phyloP scores from a whole-genome alignment of 2,888 invertebrate genomes.

The Drepana falcataria region DNA sequence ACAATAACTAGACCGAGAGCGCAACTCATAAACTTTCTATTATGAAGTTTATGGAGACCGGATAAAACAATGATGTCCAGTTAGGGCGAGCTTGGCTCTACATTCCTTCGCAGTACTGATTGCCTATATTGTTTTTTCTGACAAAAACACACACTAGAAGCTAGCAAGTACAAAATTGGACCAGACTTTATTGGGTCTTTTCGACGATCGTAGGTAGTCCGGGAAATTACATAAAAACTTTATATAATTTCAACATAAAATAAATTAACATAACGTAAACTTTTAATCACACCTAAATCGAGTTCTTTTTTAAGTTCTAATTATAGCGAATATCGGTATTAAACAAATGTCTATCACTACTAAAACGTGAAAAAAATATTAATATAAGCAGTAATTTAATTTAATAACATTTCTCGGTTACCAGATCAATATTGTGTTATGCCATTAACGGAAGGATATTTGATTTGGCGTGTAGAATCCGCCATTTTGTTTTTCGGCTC shows the following conservation, averaged over 20 bases:
- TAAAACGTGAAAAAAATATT: no score
- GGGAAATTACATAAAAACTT: no score
- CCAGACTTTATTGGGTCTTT: no score
- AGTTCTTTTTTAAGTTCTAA: no score
- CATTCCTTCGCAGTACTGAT: background rate
- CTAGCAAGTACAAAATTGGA: no score
- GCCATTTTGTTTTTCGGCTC: constrained; percentile 19
- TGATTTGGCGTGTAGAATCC: constrained; percentile 14
- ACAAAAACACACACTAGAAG: background rate
- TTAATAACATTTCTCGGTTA: background rate
- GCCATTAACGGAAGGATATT: constrained; percentile 2
- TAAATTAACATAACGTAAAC: no score
- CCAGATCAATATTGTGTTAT: background rate
- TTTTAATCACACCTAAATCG: no score
- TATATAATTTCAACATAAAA: no score
- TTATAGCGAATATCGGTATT: no score
- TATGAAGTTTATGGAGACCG: constrained; percentile 13
- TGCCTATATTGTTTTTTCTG: background rate
- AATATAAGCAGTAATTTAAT: no score
- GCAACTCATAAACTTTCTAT: constrained; percentile 12
- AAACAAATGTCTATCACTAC: no score
- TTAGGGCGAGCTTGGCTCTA: constrained; percentile 1
- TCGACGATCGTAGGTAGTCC: no score
- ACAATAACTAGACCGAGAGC: constrained; percentile 3
- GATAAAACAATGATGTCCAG: constrained; percentile 21